Percentiles rank a stretch among this genome's conserved stretches.
phyloP scores from a whole-genome alignment of 2,113 vertebrate species.

The Gobio gobio region DNA sequence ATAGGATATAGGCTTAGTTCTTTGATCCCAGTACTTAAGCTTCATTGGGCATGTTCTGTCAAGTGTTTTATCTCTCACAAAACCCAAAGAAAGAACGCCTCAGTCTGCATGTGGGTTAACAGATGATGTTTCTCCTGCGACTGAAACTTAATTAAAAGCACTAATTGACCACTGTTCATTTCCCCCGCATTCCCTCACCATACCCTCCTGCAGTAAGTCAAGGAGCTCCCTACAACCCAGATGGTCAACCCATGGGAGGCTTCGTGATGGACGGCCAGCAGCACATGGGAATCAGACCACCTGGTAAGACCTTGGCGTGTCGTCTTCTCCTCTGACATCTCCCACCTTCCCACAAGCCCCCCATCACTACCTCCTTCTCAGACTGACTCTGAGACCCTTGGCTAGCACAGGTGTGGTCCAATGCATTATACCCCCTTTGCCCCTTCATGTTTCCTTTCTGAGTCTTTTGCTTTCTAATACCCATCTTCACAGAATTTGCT shows the following conservation, averaged over 20 bases:
- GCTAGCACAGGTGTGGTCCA: constrained; percentile 49
- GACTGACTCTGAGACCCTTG: constrained; percentile 26
- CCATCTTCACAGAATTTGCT: constrained; percentile 77
- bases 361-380: constrained; percentile 23
- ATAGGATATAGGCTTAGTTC: neutral
- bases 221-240: constrained; percentile 98
- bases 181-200: constrained; percentile 65
- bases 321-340: constrained; percentile 40
- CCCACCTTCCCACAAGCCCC: constrained; percentile 35
- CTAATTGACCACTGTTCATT: constrained; percentile 76
- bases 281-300: constrained; percentile 99
- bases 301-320: constrained; percentile 83
- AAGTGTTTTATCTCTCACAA: constrained; percentile 36
- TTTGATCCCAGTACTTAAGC: constrained; percentile 13
- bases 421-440: constrained; percentile 26
- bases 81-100: constrained; percentile 57
- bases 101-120: constrained; percentile 67
- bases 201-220: constrained; percentile 91
- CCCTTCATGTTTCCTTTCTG: neutral
- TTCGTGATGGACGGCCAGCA: constrained; percentile 99
- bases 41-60: constrained; percentile 35
- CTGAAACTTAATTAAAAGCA: constrained; percentile 81
- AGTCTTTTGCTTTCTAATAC: constrained; percentile 51
- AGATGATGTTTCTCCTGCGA: constrained; percentile 73
- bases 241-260: constrained; percentile 98